A percentile compares a stretch with the other conserved stretches of the same genome.
These are phyloP conservation scores for Champsocephalus esox DNA, from an alignment of 2,797 vertebrate species.

Conservation along the genomic window DNA sequence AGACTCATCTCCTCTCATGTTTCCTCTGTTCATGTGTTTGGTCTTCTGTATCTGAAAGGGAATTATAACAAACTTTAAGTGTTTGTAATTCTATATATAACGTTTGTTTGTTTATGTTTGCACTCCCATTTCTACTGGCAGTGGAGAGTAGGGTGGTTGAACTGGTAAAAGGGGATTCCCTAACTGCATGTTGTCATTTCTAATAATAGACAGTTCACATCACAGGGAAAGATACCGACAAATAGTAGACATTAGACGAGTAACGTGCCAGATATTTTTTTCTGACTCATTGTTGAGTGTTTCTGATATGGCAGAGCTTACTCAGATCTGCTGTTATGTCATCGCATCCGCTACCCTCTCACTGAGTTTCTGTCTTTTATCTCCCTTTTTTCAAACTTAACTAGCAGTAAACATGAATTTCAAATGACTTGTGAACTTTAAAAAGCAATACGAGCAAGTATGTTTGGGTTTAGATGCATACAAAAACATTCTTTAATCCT, in stretches of 20 bases:
- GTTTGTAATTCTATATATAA: neutral
- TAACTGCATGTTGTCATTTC: slow-evolving; percentile 39
- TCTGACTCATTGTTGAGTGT: slow-evolving; percentile 69
- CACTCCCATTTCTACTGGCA: neutral
- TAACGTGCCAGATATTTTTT: slow-evolving; percentile 15
- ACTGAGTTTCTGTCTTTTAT: neutral
- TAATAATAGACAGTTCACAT: slow-evolving; percentile 51
- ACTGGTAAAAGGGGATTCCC: slow-evolving; percentile 44
- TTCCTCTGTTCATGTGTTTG: slow-evolving; percentile 13
- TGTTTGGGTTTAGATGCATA: neutral
- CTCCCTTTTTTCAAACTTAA: neutral
- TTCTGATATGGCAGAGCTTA: slow-evolving; percentile 37
- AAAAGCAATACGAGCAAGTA: neutral
- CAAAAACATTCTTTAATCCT: slow-evolving; percentile 4
- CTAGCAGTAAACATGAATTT: neutral
- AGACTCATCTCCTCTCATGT: slow-evolving; percentile 55
- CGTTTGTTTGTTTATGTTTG: slow-evolving; percentile 32
- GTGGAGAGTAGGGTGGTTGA: slow-evolving; percentile 5
- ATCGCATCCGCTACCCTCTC: neutral
- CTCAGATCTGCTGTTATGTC: slow-evolving; percentile 22
- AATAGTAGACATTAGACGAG: too few relatives aligned
- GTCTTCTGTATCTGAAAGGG: slow-evolving; percentile 3
- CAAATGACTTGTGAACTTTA: neutral
- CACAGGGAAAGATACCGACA: slow-evolving; percentile 5
- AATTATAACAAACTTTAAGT: neutral